These are phyloP conservation scores for Drosophila quinaria DNA, from an alignment of 2,888 invertebrate species.

Conservation along the genomic window DNA sequence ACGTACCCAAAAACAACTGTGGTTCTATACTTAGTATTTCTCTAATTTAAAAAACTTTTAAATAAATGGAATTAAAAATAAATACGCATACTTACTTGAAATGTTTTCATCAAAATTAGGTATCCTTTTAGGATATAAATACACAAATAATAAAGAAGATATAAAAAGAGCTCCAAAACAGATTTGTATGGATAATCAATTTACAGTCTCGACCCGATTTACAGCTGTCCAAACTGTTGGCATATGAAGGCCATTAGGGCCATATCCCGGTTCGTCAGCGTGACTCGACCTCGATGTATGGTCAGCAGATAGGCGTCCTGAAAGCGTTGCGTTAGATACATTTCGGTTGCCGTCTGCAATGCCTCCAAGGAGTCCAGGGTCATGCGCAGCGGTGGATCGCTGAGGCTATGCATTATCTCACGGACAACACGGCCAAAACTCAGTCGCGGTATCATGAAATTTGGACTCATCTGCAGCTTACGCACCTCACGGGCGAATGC, in stretches of 20 bases:
- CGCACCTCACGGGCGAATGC: constrained; percentile 1
- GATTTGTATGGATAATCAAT: neutral
- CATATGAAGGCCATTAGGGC: constrained; percentile 85
- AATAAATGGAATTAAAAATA: no score
- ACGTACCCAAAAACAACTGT: no score
- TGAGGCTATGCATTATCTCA: constrained; percentile 1
- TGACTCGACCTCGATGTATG: constrained; percentile 86
- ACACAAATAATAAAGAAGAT: neutral
- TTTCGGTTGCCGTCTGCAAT: constrained; percentile 86
- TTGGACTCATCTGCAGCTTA: neutral
- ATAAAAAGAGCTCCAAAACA: neutral
- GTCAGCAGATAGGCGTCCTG: constrained; percentile 85
- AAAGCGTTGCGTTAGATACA: constrained; percentile 86
- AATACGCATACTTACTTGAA: neutral
- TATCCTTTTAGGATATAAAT: neutral
- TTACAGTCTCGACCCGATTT: neutral
- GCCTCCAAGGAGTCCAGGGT: constrained; percentile 32
- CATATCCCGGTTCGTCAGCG: constrained; percentile 85
- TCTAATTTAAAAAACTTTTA: no score
- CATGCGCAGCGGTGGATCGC: neutral
- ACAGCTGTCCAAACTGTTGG: constrained; percentile 16
- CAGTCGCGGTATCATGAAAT: constrained; percentile 37
- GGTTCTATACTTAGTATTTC: no score
- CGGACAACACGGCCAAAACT: constrained; percentile 41
- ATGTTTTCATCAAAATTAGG: neutral